These are phyloP conservation scores for Labeo catla DNA, from an alignment of 2,113 vertebrate genomes.

Conservation along the genomic window DNA sequence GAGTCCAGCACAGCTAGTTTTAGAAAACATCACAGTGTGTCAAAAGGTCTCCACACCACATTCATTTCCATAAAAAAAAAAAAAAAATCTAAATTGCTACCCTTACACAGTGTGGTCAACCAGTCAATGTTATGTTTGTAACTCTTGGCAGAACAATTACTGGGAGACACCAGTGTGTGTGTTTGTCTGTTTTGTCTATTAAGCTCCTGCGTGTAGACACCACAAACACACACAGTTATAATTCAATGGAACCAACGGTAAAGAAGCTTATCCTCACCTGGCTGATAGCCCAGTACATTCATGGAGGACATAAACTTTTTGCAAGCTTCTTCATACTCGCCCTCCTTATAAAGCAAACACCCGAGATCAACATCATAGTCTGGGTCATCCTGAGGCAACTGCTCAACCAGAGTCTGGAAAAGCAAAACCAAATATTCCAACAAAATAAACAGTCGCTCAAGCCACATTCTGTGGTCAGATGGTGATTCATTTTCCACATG, in stretches of 20 bases:
- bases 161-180: conserved; percentile 27
- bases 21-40: background rate
- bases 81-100: conserved; percentile 48
- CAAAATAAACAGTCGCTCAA: background rate
- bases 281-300: conserved; percentile 87
- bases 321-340: conserved; percentile 88
- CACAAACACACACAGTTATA: background rate
- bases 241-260: background rate
- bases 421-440: conserved; percentile 27
- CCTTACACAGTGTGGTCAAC: conserved; percentile 14
- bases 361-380: conserved; percentile 88
- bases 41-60: conserved; percentile 20
- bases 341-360: conserved; percentile 90
- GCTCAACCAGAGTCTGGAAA: conserved; percentile 85
- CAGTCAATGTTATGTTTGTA: conserved; percentile 35
- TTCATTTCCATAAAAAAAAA: conserved; percentile 43
- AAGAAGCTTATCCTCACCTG: conserved; percentile 69
- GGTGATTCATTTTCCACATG: conserved; percentile 18
- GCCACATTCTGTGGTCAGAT: conserved; percentile 20
- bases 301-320: conserved; percentile 84
- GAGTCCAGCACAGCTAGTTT: background rate
- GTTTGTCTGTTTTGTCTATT: conserved; percentile 7
- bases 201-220: background rate
- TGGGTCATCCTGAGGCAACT: conserved; percentile 81
- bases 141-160: conserved; percentile 5